Base-by-base conservation (phyloP, 1,140 invertebrate genomes). In the Bombyx mandarina region DNA sequence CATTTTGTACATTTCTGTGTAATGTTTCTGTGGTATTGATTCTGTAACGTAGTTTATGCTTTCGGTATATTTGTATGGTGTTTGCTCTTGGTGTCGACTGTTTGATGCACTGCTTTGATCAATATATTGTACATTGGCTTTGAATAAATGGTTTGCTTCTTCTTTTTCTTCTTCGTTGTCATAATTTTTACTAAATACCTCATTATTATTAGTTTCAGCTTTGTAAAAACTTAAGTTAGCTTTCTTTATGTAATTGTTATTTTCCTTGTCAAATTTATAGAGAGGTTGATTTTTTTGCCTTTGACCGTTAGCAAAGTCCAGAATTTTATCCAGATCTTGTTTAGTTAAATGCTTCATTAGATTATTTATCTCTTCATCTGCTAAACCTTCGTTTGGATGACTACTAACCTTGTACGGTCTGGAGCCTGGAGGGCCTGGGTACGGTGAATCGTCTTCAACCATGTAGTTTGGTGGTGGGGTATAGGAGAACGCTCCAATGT, bases 281-380 rank as follows among this genome's bases (percentile, higher is more conserved):
- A 49, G 49, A 49, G 43, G 12, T 18, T 2, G 51, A 51, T 54
- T 52, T 57, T 12, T 42, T 62, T 73, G n/a, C 80, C 62, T 60
- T 69, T 78, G 46, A 5, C 71, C 74, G 7, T 62, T 59, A 43
- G 81, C 74, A 1, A 73, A 62, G 62, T 82, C 70, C 3, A 85
- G 53, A 7, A 86, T 73, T 54, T 77, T 82, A 72, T 82, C 74
- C 49, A 86, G 60, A 57, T 86, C 82, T 65, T 83, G 73, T 63
- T 82, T 77, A 6, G 82, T 77, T 44, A 86, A 63, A 62, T 81
- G 65, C 70, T 79, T 77, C 12, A 85, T 60, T 43, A 85, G 35
- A 54, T 82, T 86, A 55, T 68, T 64, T 22, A 83, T 70, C 42
- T 84, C 82, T 53, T 83, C 77, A 8, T 86, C 78, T 45, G 66